These are phyloP conservation scores for Erannis defoliaria DNA, from an alignment of 2,888 invertebrate species.

Conservation along the genomic window DNA sequence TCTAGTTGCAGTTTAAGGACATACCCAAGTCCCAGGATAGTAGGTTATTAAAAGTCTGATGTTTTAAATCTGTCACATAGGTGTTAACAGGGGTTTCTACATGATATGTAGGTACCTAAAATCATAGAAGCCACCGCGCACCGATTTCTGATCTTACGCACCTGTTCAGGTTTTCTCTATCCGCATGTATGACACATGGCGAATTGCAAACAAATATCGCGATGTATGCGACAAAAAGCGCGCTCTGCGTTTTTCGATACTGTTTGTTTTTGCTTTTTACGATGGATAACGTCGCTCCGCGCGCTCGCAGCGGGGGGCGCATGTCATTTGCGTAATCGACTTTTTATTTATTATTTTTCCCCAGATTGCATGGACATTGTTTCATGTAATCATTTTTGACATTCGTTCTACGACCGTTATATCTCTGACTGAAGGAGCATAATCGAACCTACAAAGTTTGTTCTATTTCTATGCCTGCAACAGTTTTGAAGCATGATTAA, in stretches of 20 bases:
- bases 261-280: constrained; percentile 56
- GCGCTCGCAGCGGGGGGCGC: constrained; percentile 48
- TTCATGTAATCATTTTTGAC: constrained; percentile 38
- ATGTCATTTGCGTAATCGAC: constrained; percentile 62
- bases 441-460: no score
- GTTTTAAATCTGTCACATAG: no score
- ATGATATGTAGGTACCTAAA: no score
- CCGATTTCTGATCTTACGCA: constrained; percentile 55
- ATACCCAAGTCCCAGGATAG: no score
- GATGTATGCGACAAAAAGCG: constrained; percentile 52
- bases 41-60: no score
- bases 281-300: constrained; percentile 57
- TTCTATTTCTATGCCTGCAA: background rate
- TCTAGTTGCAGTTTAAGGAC: no score
- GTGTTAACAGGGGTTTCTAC: no score
- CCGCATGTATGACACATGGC: constrained; percentile 60
- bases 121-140: constrained; percentile 27
- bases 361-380: constrained; percentile 42
- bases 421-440: no score
- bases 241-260: constrained; percentile 56
- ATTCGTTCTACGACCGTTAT: constrained; percentile 47
- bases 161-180: constrained; percentile 56
- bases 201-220: constrained; percentile 70
- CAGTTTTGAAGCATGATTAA: constrained; percentile 61
- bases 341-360: constrained; percentile 58